Evolutionary conservation across 2,888 invertebrate genomes (phyloP).

Genomic region (Ligdia adustata): DNA sequence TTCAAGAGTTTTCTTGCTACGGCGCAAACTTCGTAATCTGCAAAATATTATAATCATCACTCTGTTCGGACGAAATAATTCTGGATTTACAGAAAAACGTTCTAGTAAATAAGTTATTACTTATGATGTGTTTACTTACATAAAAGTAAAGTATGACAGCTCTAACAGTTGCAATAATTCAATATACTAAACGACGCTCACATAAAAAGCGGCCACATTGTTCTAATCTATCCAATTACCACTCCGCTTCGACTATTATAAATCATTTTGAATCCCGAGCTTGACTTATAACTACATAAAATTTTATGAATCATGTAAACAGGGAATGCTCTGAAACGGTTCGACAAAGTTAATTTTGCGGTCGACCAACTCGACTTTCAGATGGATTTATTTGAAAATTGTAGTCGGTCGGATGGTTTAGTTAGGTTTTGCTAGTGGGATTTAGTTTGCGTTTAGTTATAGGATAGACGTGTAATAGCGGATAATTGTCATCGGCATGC

Average conservation of each 20-base stretch:
- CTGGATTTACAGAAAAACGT: no score
- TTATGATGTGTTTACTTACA: no score
- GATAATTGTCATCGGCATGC: slow-evolving; percentile 70
- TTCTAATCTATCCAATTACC: slow-evolving; percentile 3
- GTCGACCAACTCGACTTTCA: neutral
- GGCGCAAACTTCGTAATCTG: no score
- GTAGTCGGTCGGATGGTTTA: neutral
- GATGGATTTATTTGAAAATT: neutral
- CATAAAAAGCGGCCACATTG: neutral
- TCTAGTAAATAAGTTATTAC: no score
- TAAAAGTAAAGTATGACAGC: no score
- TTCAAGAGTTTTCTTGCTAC: no score
- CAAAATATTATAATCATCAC: no score
- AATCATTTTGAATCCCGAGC: slow-evolving; percentile 2
- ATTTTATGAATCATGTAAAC: slow-evolving; percentile 20
- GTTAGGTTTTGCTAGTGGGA: neutral
- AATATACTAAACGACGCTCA: neutral
- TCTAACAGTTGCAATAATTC: neutral
- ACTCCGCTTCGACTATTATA: neutral
- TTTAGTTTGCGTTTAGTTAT: slow-evolving; percentile 17
- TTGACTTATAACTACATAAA: slow-evolving; percentile 14
- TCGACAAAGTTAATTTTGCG: slow-evolving; percentile 9
- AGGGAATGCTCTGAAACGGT: slow-evolving; percentile 13
- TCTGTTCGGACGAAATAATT: no score
- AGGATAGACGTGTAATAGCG: slow-evolving; percentile 54